A percentile compares a stretch with the other conserved stretches of the same genome.
Conservation (phyloP, 2,888 invertebrate genomes). For the Amphipoea oculea region DNA sequence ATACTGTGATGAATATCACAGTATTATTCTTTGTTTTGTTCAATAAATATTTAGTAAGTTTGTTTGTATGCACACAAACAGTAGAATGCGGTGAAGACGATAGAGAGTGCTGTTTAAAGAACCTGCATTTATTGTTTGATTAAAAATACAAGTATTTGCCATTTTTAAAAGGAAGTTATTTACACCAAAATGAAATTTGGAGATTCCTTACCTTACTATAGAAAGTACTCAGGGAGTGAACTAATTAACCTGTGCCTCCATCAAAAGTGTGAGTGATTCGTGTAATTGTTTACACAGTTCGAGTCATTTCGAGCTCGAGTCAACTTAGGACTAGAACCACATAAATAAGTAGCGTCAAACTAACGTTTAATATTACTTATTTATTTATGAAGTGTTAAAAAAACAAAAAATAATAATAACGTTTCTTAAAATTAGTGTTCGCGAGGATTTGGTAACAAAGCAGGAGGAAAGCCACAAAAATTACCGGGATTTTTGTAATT, state of each 20-base stretch:
- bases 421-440: slow-evolving; percentile 34
- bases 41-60: neutral
- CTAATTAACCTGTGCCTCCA: neutral
- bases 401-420: slow-evolving; percentile 10
- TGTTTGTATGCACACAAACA: neutral
- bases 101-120: neutral
- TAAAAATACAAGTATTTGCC: neutral
- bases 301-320: too few species aligned
- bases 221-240: neutral
- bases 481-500: slow-evolving; percentile 71
- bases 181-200: neutral
- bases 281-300: neutral
- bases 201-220: neutral
- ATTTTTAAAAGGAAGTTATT: neutral
- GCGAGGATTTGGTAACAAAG: slow-evolving; percentile 39
- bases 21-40: neutral
- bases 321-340: neutral
- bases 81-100: neutral
- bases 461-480: slow-evolving; percentile 70
- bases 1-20: too few species aligned
- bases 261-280: neutral
- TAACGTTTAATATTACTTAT: too few species aligned
- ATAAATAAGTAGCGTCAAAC: neutral
- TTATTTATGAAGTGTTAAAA: neutral
- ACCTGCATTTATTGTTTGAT: neutral